Evolutionary conservation across 2,113 vertebrate species (phyloP), one percentile per base, ranked within the genome.

Genomic region (Mesocricetus auratus): DNA sequence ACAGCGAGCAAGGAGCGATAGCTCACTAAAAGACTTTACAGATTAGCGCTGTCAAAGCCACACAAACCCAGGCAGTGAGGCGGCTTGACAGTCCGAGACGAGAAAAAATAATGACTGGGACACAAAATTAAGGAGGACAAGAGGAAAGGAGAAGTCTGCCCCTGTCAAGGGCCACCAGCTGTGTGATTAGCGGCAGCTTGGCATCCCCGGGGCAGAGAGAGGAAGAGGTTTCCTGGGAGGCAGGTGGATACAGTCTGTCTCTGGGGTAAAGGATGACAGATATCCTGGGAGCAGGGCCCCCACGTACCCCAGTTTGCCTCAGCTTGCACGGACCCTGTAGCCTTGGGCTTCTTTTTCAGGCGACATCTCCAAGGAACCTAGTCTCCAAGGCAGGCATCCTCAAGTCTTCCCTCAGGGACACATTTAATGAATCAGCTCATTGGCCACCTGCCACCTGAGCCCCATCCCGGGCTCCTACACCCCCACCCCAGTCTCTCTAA

Each of bases 361-460:
- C 69, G 58, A 31, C 87, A 60, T 92, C 60, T 82, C 87, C 66
- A 88, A 95, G 85, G 53, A 92, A 45, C 88, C 66, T n/a, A 64
- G 16, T 82, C 95, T 94, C 92, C 7, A 93, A 92, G 74, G 56
- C 86, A 29, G 47, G 90, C 89, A 91, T 89, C 86, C 82, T 93
- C 58, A 75, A 69, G 75, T 96, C 92, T 86, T 91, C 62, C 90
- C 78, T 90, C 96, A 97, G 95, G 95, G 93, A 98, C 97, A 92
- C 75, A 85, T 22, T 96, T 98, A 98, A 97, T 97, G 97, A 97
- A 95, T 85, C 94, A 66, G 95, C 24, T 79, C 64, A 36, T 10
- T 71, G 94, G 95, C 96, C 97, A 97, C 94, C 98, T 96, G 97
- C n/a, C 96, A 95, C 96, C 97, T 85, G 86, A 90, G 93, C 31